These are phyloP conservation scores for Ooceraea biroi DNA, from an alignment of 1,140 invertebrate species.

Conservation along the genomic window DNA sequence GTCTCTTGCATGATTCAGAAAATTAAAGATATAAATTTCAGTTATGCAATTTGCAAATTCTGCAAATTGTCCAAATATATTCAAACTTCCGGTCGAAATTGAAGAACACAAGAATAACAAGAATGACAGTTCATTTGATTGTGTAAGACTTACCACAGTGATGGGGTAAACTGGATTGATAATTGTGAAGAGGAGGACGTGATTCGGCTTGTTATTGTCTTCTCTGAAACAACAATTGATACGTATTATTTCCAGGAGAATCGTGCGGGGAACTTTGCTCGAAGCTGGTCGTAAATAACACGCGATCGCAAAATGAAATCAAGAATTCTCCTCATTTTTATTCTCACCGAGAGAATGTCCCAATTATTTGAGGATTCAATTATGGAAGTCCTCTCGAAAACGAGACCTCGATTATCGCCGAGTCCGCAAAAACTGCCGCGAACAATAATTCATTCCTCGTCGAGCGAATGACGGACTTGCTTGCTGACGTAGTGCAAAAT, in stretches of 20 bases:
- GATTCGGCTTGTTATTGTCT: conserved; percentile 91
- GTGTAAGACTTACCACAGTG: conserved; percentile 95
- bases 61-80: too few relatives aligned
- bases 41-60: background rate
- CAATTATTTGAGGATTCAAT: conserved; percentile 61
- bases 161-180: conserved; percentile 99
- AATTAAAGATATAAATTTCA: background rate
- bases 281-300: conserved; percentile 22
- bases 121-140: conserved; percentile 31
- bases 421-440: conserved; percentile 37
- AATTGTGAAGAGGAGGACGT: conserved; percentile 97
- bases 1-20: background rate
- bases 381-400: conserved; percentile 31
- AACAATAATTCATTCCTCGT: conserved; percentile 58
- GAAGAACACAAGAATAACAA: background rate
- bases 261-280: background rate
- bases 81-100: too few relatives aligned
- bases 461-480: conserved; percentile 6
- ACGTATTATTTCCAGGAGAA: conserved; percentile 29
- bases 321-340: conserved; percentile 19
- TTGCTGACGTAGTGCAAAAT: conserved; percentile 43
- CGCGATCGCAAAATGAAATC: conserved; percentile 21
- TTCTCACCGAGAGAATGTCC: conserved; percentile 21
- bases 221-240: conserved; percentile 80
- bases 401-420: conserved; percentile 40